Conservation (phyloP, 2,113 vertebrate species). For the Arothron firmamentum region DNA sequence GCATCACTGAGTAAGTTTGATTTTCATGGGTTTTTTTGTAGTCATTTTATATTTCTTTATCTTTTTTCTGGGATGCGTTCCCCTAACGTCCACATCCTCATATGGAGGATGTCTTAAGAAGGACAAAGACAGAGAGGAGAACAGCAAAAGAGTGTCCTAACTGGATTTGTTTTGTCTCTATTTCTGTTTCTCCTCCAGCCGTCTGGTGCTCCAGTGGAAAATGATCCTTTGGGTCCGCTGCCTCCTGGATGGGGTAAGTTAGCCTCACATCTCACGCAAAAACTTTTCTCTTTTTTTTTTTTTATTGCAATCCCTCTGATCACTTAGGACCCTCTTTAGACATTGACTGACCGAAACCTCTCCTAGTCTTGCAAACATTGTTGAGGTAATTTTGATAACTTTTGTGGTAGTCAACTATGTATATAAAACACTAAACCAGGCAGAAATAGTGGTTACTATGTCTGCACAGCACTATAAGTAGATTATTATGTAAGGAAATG, state of each 20-base stretch:
- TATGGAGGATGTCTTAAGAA: neutral
- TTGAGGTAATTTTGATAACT: neutral
- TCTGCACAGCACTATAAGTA: too few relatives aligned
- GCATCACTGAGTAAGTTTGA: conserved; percentile 26
- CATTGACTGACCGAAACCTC: neutral
- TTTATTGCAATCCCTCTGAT: too few relatives aligned
- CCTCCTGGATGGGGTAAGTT: conserved; percentile 98
- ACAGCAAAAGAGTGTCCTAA: conserved; percentile 48
- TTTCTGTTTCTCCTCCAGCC: conserved; percentile 80
- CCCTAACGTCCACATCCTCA: conserved; percentile 1
- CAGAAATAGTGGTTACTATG: too few relatives aligned
- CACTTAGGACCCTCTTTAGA: neutral
- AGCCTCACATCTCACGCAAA: neutral
- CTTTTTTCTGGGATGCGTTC: conserved; percentile 10
- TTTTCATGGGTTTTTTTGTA: neutral
- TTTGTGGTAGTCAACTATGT: too few relatives aligned
- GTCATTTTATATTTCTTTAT: neutral
- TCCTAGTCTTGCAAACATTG: neutral
- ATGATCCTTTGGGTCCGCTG: conserved; percentile 91
- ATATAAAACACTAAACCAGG: too few relatives aligned
- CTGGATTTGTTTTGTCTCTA: conserved; percentile 58
- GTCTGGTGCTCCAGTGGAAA: conserved; percentile 82
- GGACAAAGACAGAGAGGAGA: neutral
- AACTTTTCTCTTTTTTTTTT: neutral
- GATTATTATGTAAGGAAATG: too few relatives aligned